Evolutionary conservation across 2,888 invertebrate genomes (phyloP).

Genomic region (Cetonia aurata): DNA sequence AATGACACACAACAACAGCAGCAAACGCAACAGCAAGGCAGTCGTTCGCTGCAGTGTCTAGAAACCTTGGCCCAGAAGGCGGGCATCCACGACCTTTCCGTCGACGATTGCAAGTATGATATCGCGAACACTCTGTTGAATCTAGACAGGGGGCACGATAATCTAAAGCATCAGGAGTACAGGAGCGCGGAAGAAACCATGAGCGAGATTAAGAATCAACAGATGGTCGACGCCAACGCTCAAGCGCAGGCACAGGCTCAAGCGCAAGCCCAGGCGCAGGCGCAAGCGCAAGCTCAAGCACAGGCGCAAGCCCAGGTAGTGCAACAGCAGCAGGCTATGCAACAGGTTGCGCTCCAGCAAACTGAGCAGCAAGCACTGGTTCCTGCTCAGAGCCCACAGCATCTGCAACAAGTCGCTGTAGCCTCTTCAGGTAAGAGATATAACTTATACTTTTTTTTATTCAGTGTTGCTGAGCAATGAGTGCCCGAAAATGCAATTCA

Average conservation of each 20-base stretch:
- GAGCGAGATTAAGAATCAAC: slow-evolving; percentile 63
- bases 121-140: slow-evolving; percentile 75
- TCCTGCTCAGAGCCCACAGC: slow-evolving; percentile 67
- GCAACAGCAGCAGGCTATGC: slow-evolving; percentile 72
- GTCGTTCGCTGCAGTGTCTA: slow-evolving; percentile 75
- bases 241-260: slow-evolving; percentile 59
- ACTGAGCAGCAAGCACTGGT: slow-evolving; percentile 67
- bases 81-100: slow-evolving; percentile 73
- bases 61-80: slow-evolving; percentile 81
- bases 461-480: no score
- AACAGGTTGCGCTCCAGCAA: slow-evolving; percentile 68
- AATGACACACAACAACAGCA: slow-evolving; percentile 43
- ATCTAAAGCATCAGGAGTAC: slow-evolving; percentile 50
- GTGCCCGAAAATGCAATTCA: no score
- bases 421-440: slow-evolving; percentile 58
- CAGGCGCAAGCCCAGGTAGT: slow-evolving; percentile 66
- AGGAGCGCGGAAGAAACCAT: slow-evolving; percentile 54
- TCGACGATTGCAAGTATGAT: slow-evolving; percentile 80
- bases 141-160: slow-evolving; percentile 71
- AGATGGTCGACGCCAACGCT: slow-evolving; percentile 55
- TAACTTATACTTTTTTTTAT: no score
- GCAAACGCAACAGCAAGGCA: slow-evolving; percentile 55
- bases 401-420: slow-evolving; percentile 64
- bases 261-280: slow-evolving; percentile 60
- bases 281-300: slow-evolving; percentile 61